These are phyloP conservation scores for Tenebrio molitor DNA, from an alignment of 1,140 invertebrate genomes.

Conservation along the genomic window DNA sequence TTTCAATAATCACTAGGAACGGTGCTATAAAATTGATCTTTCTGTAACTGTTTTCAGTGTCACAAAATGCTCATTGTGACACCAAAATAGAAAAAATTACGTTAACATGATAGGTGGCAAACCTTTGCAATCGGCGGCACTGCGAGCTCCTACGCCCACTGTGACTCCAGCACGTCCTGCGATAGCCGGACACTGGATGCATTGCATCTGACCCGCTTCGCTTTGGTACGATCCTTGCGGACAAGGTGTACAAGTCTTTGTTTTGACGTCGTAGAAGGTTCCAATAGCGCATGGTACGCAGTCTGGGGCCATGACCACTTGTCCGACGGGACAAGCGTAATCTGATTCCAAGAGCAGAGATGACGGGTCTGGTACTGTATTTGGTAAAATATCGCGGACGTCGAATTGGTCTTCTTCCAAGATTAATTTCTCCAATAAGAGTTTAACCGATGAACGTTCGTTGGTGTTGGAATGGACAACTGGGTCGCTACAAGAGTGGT, in stretches of 20 bases:
- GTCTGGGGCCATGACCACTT: constrained; percentile 92
- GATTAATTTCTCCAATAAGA: constrained; percentile 87
- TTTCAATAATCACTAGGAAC: too few relatives aligned
- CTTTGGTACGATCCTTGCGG: constrained; percentile 94
- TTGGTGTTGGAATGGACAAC: constrained; percentile 89
- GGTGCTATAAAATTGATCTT: too few relatives aligned
- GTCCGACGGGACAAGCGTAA: constrained; percentile 92
- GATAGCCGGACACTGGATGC: constrained; percentile 89
- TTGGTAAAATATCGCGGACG: constrained; percentile 92
- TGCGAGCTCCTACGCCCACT: constrained; percentile 86
- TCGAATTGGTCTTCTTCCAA: constrained; percentile 94
- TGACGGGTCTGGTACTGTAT: constrained; percentile 93
- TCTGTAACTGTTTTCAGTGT: too few relatives aligned
- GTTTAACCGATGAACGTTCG: constrained; percentile 86
- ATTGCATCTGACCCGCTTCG: constrained; percentile 90
- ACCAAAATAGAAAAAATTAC: too few relatives aligned
- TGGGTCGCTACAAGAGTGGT: constrained; percentile 80
- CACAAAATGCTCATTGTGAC: too few relatives aligned
- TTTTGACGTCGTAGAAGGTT: constrained; percentile 85
- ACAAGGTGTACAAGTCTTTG: constrained; percentile 86
- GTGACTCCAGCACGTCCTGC: constrained; percentile 90
- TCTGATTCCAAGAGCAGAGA: constrained; percentile 88
- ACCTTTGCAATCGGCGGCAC: constrained; percentile 91
- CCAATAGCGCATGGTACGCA: constrained; percentile 96
- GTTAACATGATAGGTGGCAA: constrained; percentile 50